phyloP scores from a whole-genome alignment of 2,113 vertebrate genomes.

The Siphamia tubifer region DNA sequence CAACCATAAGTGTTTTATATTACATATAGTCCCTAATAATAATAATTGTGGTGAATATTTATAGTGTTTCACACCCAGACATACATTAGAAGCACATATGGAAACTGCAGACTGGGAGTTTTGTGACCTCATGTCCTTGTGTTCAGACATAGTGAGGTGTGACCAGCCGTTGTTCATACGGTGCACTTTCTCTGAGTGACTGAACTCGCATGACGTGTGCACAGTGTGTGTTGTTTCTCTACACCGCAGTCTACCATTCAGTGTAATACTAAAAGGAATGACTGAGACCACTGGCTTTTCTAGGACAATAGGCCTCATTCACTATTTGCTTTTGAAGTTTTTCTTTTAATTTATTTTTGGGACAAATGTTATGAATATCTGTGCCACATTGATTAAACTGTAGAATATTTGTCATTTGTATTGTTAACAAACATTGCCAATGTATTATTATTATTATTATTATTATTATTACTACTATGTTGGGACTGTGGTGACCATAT shows the following conservation, averaged over 20 bases:
- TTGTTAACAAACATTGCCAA: too few species aligned
- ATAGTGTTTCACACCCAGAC: slow-evolving; percentile 6
- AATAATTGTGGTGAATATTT: slow-evolving; percentile 17
- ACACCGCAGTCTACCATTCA: not conserved
- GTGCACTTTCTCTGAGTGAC: slow-evolving; percentile 15
- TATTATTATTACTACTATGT: too few species aligned
- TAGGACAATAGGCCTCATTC: too few species aligned
- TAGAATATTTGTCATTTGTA: too few species aligned
- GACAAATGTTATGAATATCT: too few species aligned
- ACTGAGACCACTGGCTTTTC: too few species aligned
- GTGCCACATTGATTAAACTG: too few species aligned
- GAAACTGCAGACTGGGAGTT: not conserved
- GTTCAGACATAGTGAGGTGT: slow-evolving; percentile 21
- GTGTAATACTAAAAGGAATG: not conserved
- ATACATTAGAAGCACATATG: not conserved
- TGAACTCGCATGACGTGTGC: slow-evolving; percentile 33
- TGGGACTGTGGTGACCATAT: too few species aligned
- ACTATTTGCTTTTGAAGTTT: too few species aligned
- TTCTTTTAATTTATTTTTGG: too few species aligned
- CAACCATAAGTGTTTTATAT: too few species aligned
- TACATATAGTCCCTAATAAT: slow-evolving; percentile 2
- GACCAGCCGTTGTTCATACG: slow-evolving; percentile 24
- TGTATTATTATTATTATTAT: too few species aligned
- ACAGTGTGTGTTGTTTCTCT: not conserved
- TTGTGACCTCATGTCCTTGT: slow-evolving; percentile 32